phyloP scores from a whole-genome alignment of 2,888 invertebrate species.

The Halictus quadricinctus region DNA sequence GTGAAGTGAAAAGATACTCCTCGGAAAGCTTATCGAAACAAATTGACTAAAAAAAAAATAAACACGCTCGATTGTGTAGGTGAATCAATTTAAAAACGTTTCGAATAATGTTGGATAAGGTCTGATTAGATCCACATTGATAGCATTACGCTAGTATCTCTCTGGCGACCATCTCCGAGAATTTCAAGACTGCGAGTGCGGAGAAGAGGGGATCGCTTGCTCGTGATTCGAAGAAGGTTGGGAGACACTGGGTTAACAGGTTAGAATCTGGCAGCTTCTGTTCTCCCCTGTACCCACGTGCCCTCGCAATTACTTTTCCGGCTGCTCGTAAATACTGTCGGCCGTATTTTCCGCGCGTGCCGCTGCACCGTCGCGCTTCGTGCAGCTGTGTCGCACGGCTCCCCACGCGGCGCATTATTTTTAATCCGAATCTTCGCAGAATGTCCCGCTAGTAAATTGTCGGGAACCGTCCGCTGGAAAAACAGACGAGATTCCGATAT shows the following conservation, averaged over 20 bases:
- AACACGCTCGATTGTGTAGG: too few relatives aligned
- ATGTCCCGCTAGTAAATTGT: slow-evolving; percentile 5
- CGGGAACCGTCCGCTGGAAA: not conserved
- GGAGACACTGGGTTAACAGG: slow-evolving; percentile 1
- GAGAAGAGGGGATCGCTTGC: not conserved
- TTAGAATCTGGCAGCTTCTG: slow-evolving; percentile 1
- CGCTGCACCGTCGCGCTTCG: not conserved
- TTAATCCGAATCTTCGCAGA: slow-evolving; percentile 18
- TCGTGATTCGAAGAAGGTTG: not conserved
- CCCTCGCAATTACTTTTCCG: not conserved
- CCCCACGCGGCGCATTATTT: not conserved
- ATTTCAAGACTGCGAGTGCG: not conserved
- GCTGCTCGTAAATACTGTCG: slow-evolving; percentile 13
- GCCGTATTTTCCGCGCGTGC: slow-evolving; percentile 9
- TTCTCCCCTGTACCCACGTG: not conserved
- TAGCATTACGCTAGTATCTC: too few relatives aligned
- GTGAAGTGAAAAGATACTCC: too few relatives aligned
- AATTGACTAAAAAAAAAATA: too few relatives aligned
- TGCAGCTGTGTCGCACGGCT: not conserved
- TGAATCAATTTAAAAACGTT: too few relatives aligned
- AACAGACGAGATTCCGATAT: slow-evolving; percentile 4
- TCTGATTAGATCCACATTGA: too few relatives aligned
- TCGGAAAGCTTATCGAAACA: too few relatives aligned
- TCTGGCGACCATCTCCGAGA: not conserved
- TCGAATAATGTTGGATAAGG: too few relatives aligned